Evolutionary conservation across 2,113 vertebrate genomes (phyloP).

Genomic region (Galeopterus variegatus): DNA sequence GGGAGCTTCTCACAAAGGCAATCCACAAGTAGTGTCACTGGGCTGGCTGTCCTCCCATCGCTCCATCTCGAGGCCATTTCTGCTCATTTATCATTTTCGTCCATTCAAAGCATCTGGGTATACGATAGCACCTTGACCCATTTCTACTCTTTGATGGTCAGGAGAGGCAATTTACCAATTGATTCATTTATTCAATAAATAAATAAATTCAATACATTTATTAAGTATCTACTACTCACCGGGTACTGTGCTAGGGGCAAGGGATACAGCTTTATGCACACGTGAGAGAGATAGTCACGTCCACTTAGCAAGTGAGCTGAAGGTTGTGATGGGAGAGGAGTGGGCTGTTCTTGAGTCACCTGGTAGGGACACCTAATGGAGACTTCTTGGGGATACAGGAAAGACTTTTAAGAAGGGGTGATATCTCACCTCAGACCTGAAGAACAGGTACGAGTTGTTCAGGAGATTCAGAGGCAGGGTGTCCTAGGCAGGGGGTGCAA

Average conservation of each 20-base stretch:
- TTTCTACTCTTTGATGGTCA: background rate
- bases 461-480: background rate
- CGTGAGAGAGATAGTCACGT: background rate
- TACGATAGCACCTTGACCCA: background rate
- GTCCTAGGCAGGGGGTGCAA: background rate
- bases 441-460: background rate
- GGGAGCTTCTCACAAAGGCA: background rate
- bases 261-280: background rate
- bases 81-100: background rate
- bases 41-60: background rate
- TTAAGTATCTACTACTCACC: background rate
- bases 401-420: background rate
- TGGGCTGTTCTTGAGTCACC: background rate
- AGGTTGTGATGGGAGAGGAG: background rate
- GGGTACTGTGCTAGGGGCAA: too few species aligned
- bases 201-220: background rate
- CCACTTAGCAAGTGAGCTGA: background rate
- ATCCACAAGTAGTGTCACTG: background rate
- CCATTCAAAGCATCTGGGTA: background rate
- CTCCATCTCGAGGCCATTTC: background rate
- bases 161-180: background rate
- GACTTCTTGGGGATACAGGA: background rate
- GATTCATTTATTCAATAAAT: background rate
- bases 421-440: background rate
- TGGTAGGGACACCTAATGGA: background rate